Evolutionary conservation across 2,888 invertebrate genomes (phyloP).

Genomic region (Tachina fera): DNA sequence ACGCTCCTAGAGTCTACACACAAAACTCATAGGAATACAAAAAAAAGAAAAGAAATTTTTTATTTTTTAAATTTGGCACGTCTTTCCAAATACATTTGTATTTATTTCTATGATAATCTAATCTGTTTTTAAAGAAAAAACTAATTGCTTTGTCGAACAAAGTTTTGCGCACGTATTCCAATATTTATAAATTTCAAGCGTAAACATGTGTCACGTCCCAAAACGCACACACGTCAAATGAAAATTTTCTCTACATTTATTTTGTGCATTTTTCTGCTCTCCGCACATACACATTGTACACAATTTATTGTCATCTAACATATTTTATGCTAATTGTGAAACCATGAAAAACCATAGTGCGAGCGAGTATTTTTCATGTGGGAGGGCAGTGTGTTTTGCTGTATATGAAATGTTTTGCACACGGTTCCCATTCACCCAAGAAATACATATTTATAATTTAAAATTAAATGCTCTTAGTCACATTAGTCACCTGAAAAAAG

Average conservation of each 20-base stretch:
- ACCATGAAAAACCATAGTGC: not conserved
- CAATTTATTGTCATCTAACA: conserved; percentile 52
- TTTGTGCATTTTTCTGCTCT: conserved; percentile 28
- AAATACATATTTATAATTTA: conserved; percentile 14
- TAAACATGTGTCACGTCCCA: not conserved
- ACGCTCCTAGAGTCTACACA: conserved; percentile 24
- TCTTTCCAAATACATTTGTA: conserved; percentile 18
- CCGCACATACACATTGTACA: no score
- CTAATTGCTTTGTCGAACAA: conserved; percentile 42
- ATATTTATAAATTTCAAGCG: conserved; percentile 33
- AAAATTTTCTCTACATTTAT: conserved; percentile 7
- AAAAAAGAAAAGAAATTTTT: not conserved
- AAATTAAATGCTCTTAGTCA: conserved; percentile 17
- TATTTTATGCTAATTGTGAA: conserved; percentile 65
- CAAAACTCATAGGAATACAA: not conserved
- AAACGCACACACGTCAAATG: not conserved
- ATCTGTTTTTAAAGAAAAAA: conserved; percentile 40
- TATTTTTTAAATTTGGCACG: conserved; percentile 51
- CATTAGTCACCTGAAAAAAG: conserved; percentile 18
- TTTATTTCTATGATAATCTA: conserved; percentile 41
- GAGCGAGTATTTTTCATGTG: conserved; percentile 46
- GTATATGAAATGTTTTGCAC: conserved; percentile 71
- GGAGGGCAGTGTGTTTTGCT: conserved; percentile 62
- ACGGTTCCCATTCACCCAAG: conserved; percentile 58
- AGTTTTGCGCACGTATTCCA: conserved; percentile 71